A percentile compares a stretch with the other conserved stretches of the same genome.
Evolutionary conservation across 2,888 invertebrate genomes (phyloP).

Genomic region (Lutraria lutraria): DNA sequence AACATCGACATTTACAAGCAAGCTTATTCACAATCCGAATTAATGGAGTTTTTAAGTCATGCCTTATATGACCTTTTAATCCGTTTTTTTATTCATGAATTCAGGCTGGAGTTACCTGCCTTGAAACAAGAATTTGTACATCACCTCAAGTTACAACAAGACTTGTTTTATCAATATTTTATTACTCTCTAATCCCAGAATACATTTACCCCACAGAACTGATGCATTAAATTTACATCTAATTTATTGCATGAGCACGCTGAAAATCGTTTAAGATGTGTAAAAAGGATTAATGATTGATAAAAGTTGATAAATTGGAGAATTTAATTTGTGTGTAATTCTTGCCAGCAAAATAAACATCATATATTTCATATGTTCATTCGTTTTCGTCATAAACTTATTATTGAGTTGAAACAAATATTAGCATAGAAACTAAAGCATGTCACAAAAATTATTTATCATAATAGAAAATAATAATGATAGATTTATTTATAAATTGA

Average conservation of each 20-base stretch:
- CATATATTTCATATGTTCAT: no score
- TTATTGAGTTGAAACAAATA: no score
- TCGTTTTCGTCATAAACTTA: no score
- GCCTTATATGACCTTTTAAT: constrained; percentile 24
- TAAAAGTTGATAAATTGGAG: neutral
- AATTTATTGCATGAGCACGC: neutral
- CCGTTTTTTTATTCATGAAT: neutral
- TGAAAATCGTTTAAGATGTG: neutral
- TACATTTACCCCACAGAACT: neutral
- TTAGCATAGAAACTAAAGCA: no score
- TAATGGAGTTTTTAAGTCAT: constrained; percentile 21
- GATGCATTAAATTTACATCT: neutral
- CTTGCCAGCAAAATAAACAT: no score
- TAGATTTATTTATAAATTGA: no score
- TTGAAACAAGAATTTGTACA: neutral
- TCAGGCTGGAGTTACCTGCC: neutral
- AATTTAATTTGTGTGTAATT: no score
- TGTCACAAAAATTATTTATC: no score
- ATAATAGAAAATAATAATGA: no score
- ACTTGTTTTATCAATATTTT: neutral
- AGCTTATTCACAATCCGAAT: constrained; percentile 27
- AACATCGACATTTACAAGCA: constrained; percentile 26
- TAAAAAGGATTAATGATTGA: neutral
- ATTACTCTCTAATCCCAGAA: neutral
- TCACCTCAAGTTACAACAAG: neutral